Conservation (phyloP, 1,140 invertebrate species). For the Sesamia nonagrioides region DNA sequence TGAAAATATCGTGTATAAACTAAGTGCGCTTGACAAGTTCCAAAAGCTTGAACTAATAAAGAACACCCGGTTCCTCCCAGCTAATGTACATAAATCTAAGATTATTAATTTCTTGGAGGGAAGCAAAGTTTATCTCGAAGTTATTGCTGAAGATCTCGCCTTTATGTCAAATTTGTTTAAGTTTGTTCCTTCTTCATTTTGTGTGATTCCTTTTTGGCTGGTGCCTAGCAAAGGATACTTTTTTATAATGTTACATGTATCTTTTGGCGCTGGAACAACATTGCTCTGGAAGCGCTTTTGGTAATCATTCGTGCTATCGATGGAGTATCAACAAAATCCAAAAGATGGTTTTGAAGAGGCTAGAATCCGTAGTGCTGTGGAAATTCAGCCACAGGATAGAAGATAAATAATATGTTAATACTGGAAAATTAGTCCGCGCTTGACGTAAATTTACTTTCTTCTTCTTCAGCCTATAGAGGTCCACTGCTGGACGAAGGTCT, state of each 20-base stretch:
- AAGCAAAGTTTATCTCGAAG: conserved; percentile 31
- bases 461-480: too few relatives aligned
- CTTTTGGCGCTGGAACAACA: too few relatives aligned
- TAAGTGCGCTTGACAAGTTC: conserved; percentile 29
- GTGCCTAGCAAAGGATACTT: not conserved
- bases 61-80: conserved; percentile 51
- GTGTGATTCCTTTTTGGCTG: not conserved
- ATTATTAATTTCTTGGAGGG: conserved; percentile 51
- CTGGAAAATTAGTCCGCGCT: too few relatives aligned
- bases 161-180: conserved; percentile 5
- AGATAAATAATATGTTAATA: too few relatives aligned
- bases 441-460: too few relatives aligned
- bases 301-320: too few relatives aligned
- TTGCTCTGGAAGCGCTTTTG: too few relatives aligned
- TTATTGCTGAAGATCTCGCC: not conserved
- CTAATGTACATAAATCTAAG: conserved; percentile 53
- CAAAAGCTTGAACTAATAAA: conserved; percentile 59
- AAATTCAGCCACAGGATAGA: too few relatives aligned
- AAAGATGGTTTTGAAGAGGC: too few relatives aligned
- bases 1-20: not conserved
- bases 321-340: too few relatives aligned
- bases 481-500: too few relatives aligned
- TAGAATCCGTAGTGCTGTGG: too few relatives aligned
- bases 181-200: not conserved
- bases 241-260: not conserved